Percentiles rank a stretch among this genome's conserved stretches.
Conservation (phyloP, 2,797 vertebrate genomes). For the Neosilurus hyrtlii region DNA sequence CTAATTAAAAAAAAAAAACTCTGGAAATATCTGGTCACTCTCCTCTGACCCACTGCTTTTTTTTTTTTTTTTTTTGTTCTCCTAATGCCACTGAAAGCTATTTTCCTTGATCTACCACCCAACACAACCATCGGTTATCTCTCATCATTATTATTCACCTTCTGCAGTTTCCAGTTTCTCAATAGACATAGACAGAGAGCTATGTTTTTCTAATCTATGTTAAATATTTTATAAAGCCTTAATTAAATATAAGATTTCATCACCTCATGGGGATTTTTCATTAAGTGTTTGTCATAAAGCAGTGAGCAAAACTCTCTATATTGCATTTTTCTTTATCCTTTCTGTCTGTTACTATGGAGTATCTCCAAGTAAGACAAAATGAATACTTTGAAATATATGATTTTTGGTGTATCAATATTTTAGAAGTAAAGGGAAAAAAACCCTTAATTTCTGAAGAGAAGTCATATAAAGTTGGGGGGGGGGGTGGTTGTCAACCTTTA, state of each 20-base stretch:
- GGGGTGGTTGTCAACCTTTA: constrained; percentile 45
- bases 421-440: constrained; percentile 70
- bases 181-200: constrained; percentile 64
- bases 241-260: constrained; percentile 79
- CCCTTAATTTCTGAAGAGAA: constrained; percentile 60
- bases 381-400: constrained; percentile 68
- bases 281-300: constrained; percentile 79
- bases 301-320: constrained; percentile 68
- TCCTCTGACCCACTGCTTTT: constrained; percentile 59
- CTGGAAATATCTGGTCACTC: constrained; percentile 69
- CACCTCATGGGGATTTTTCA: constrained; percentile 73
- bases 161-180: constrained; percentile 59
- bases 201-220: constrained; percentile 66
- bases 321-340: constrained; percentile 60
- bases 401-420: constrained; percentile 76
- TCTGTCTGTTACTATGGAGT: constrained; percentile 60
- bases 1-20: constrained; percentile 41
- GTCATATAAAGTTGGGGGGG: constrained; percentile 47
- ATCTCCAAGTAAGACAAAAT: constrained; percentile 72
- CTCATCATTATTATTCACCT: constrained; percentile 66
- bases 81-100: constrained; percentile 69
- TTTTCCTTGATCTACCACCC: constrained; percentile 40
- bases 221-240: constrained; percentile 79
- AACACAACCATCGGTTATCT: constrained; percentile 27
- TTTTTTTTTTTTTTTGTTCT: constrained; percentile 28